A percentile compares a stretch with the other conserved stretches of the same genome.
These are phyloP conservation scores for Xestobium rufovillosum DNA, from an alignment of 2,888 invertebrate genomes.

Conservation along the genomic window DNA sequence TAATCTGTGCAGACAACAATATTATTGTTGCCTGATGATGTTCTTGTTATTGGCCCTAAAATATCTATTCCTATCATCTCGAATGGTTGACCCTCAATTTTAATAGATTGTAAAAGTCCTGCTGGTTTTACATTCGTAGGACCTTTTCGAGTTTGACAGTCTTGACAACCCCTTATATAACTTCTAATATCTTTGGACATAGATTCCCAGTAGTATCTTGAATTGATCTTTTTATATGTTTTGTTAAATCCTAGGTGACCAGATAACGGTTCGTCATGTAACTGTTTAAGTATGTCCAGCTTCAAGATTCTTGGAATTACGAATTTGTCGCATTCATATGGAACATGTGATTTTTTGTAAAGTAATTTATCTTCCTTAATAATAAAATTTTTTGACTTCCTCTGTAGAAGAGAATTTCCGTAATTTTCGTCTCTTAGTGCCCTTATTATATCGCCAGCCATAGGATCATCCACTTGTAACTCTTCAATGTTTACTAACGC, in stretches of 20 bases:
- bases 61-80: slow-evolving; percentile 11
- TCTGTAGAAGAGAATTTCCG: background rate
- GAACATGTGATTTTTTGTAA: background rate
- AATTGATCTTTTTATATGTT: background rate
- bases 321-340: background rate
- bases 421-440: background rate
- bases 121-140: slow-evolving; percentile 7
- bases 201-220: background rate
- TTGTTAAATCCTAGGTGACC: background rate
- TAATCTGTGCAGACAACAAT: slow-evolving; percentile 14
- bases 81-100: slow-evolving; percentile 9
- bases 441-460: background rate
- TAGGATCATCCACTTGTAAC: background rate
- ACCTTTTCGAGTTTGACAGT: background rate
- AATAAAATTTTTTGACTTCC: slow-evolving; percentile 1
- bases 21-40: slow-evolving; percentile 7
- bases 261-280: background rate
- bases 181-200: background rate
- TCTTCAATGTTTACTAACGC: background rate
- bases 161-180: slow-evolving; percentile 1
- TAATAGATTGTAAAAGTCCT: slow-evolving; percentile 5
- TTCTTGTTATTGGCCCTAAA: slow-evolving; percentile 11
- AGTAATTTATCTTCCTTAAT: background rate
- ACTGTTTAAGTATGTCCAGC: background rate
- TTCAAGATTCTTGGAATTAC: background rate